Conservation (phyloP, 2,113 vertebrate genomes). For the Colinus virginianus region DNA sequence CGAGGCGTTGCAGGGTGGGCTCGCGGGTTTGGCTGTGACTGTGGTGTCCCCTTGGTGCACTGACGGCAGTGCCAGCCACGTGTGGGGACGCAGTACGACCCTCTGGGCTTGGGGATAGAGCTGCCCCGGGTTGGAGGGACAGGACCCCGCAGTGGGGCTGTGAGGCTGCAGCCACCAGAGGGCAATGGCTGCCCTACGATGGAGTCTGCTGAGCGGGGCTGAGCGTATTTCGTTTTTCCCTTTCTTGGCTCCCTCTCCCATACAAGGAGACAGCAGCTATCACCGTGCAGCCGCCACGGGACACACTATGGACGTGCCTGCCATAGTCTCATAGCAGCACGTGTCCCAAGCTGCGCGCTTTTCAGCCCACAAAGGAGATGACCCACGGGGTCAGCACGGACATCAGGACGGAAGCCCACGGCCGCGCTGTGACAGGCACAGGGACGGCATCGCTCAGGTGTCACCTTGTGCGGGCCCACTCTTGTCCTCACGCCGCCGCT, state of each 20-base stretch:
- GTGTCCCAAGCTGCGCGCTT: not conserved
- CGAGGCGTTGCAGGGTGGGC: too few relatives aligned
- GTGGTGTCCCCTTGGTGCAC: not conserved
- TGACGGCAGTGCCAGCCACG: not conserved
- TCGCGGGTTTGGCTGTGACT: not conserved
- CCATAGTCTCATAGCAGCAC: accelerated
- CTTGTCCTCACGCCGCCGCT: too few relatives aligned
- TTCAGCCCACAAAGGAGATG: not conserved
- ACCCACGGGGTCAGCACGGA: not conserved
- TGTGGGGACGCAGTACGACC: too few relatives aligned
- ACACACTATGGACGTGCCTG: not conserved
- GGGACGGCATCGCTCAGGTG: too few relatives aligned
- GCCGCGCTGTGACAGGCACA: too few relatives aligned
- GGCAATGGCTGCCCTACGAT: not conserved
- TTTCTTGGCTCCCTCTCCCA: not conserved
- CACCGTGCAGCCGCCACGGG: not conserved
- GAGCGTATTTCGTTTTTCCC: not conserved
- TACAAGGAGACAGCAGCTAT: not conserved
- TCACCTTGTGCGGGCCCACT: too few relatives aligned
- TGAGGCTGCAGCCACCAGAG: not conserved
- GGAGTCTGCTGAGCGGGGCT: not conserved
- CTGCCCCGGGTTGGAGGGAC: not conserved
- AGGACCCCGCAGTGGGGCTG: not conserved
- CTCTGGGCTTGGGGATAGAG: not conserved
- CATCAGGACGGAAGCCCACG: not conserved